Evolutionary conservation across 2,888 invertebrate species (phyloP).

Genomic region (Patella ulyssiponensis): DNA sequence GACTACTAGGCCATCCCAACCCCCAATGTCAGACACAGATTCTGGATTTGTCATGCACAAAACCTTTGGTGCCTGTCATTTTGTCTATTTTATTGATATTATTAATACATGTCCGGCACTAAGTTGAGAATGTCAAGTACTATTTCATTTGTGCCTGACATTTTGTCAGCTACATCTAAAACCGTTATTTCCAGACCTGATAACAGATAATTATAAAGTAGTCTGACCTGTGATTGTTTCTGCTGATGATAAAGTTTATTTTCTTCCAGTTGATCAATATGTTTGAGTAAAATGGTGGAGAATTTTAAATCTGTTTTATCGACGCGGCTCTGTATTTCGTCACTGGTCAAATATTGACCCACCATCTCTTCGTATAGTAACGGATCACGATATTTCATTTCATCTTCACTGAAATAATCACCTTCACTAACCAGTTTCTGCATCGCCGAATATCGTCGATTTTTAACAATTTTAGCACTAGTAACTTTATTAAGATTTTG

Average conservation of each 20-base stretch:
- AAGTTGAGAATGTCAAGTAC: no score
- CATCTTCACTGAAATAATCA: slow-evolving; percentile 89
- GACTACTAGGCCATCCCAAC: no score
- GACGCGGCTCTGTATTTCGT: slow-evolving; percentile 78
- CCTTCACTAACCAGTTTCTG: slow-evolving; percentile 80
- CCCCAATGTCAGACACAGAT: no score
- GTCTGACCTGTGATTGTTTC: slow-evolving; percentile 74
- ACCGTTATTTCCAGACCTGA: no score
- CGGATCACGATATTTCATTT: slow-evolving; percentile 95
- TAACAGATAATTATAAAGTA: neutral
- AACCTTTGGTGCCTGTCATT: no score
- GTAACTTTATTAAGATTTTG: slow-evolving; percentile 45
- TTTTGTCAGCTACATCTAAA: no score
- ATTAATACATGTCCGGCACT: no score
- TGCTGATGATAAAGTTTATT: slow-evolving; percentile 77
- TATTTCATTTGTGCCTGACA: no score
- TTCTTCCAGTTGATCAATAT: slow-evolving; percentile 79
- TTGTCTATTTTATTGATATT: no score
- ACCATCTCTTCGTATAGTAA: slow-evolving; percentile 90
- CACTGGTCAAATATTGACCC: slow-evolving; percentile 86
- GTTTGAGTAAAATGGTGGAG: slow-evolving; percentile 84
- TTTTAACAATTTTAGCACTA: slow-evolving; percentile 74
- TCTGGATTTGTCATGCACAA: no score
- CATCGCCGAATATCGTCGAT: slow-evolving; percentile 87
- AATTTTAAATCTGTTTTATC: slow-evolving; percentile 74